Percentiles rank a stretch among this genome's conserved stretches.
These are phyloP conservation scores for Pardalotus punctatus DNA, from an alignment of 2,113 vertebrate genomes.

Conservation along the genomic window DNA sequence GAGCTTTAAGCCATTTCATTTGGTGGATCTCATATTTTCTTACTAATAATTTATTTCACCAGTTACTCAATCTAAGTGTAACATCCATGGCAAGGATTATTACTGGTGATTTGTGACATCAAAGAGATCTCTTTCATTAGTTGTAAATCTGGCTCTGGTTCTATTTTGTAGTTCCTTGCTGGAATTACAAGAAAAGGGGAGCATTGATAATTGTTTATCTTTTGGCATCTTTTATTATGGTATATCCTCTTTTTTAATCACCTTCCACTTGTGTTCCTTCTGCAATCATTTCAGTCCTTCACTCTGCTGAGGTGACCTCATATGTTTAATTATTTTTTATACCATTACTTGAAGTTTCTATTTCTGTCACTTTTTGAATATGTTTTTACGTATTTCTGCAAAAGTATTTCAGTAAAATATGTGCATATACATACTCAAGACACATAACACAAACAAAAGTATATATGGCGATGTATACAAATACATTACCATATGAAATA, in stretches of 20 bases:
- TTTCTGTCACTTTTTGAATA: not conserved
- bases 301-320: not conserved
- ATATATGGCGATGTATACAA: not conserved
- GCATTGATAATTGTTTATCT: not conserved
- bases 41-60: not conserved
- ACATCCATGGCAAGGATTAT: not conserved
- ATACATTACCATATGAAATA: too few species aligned
- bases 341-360: not conserved
- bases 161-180: not conserved
- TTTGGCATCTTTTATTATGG: not conserved
- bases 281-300: not conserved
- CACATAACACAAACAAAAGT: not conserved
- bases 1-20: not conserved
- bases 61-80: fast-evolving
- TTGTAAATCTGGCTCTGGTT: not conserved
- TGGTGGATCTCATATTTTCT: not conserved
- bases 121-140: not conserved
- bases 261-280: not conserved
- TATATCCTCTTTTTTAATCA: not conserved
- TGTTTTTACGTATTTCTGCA: not conserved
- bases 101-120: not conserved
- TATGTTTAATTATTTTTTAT: not conserved
- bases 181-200: not conserved
- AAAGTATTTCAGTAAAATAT: not conserved
- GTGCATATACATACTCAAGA: not conserved